Base-by-base conservation (phyloP, 1,140 invertebrate genomes). In the Myzus persicae region DNA sequence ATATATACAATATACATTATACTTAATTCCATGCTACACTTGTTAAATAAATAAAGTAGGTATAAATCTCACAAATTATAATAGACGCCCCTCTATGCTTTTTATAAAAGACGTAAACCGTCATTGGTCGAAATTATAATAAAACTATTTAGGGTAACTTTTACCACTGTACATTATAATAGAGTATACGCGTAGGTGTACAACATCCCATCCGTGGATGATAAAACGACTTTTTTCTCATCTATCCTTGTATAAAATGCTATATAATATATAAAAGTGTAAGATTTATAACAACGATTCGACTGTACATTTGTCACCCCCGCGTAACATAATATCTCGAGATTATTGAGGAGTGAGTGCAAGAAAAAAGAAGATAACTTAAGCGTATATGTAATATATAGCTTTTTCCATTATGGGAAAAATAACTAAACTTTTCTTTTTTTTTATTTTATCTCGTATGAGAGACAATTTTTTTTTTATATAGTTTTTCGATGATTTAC, bases 361-460 rank as follows among this genome's bases (percentile, higher is more conserved):
- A 22, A 81, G 81, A 44, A 44, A 81, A 81, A 67, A 76, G 31
- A 36, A 88, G 40, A 85, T 48, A 51, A 48, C 31, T 88, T n/a
- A 46, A n/a, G 42, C 42, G 42, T 46, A 20, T 22, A 87, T 46
- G 42, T 44, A 31, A 42, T 31, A 46, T 46, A 87, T 87, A 46
- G 85, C 8, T 38, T 36, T 51, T 88, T 88, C 44, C 87, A 46
- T 88, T 46, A 51, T 51, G n/a, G 31, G 38, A 88, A 84, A 46
- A 88, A 88, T 88, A 88, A 88, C 42, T 85, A 85, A 85, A 85
- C 87, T 88, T 88, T 88, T 88, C 11, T 84, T 24, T 88, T 90
- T 38, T 36, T 51, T 54, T 38, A 54, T 51, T 54, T 51, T 90
- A 90, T 90, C 88, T 90, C 36, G 22, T 54, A 89, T 3, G 8